Evolutionary conservation across 2,888 invertebrate species (phyloP).

Genomic region (Drosophila rubida): DNA sequence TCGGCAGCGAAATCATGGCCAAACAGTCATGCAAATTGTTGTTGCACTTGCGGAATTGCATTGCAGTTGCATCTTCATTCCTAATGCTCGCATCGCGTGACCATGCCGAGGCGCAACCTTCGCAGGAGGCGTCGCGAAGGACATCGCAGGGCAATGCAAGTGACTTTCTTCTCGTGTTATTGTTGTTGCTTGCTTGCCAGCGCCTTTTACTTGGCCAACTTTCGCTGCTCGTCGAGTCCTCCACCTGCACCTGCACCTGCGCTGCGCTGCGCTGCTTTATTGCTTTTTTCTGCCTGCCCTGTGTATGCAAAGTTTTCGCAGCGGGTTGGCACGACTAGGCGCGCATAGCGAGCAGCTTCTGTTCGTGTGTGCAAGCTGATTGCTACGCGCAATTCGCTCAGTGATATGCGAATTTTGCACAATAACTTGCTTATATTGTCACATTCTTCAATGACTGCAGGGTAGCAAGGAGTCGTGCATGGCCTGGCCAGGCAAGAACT

Average conservation of each 20-base stretch:
- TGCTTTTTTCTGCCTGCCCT: conserved; percentile 18
- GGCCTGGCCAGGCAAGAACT: conserved; percentile 17
- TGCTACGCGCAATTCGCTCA: too few relatives aligned
- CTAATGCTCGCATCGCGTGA: conserved; percentile 39
- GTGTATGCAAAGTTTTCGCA: background rate
- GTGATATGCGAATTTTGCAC: too few relatives aligned
- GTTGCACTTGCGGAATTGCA: background rate
- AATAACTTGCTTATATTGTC: too few relatives aligned
- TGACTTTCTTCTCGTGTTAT: background rate
- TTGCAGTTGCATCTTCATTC: conserved; percentile 12
- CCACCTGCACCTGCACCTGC: conserved; percentile 30
- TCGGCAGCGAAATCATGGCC: conserved; percentile 36
- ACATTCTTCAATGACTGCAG: conserved; percentile 1
- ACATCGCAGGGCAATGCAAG: conserved; percentile 43
- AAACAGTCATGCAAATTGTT: conserved; percentile 28
- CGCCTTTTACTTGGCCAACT: conserved; percentile 37
- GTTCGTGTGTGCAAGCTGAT: too few relatives aligned
- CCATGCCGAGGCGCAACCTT: conserved; percentile 66
- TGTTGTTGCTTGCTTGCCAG: conserved; percentile 19
- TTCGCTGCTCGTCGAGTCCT: conserved; percentile 48
- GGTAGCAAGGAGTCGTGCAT: conserved; percentile 21
- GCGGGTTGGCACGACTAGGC: background rate
- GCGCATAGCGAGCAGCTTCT: background rate
- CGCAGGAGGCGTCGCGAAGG: conserved; percentile 64
- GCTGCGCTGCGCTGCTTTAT: conserved; percentile 35